phyloP scores from a whole-genome alignment of 2,797 vertebrate species.

The Erethizon dorsatum region DNA sequence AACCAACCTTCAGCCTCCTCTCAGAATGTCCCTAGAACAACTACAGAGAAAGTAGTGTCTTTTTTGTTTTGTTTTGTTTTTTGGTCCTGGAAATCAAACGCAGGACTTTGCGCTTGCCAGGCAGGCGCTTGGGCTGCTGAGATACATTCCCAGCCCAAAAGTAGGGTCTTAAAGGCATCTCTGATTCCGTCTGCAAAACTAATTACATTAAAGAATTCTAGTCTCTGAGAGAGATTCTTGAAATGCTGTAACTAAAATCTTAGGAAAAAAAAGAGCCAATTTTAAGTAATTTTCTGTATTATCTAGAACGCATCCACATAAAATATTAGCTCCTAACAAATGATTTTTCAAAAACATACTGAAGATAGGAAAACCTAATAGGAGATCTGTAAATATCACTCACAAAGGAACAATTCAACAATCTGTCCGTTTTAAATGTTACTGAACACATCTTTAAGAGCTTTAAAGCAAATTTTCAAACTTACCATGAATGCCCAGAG shows the following conservation, averaged over 20 bases:
- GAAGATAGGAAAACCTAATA: background rate
- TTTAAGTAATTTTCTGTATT: conserved; percentile 31
- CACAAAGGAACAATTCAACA: conserved; percentile 39
- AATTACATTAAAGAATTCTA: conserved; percentile 1
- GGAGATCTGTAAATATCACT: conserved; percentile 35
- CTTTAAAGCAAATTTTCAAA: conserved; percentile 52
- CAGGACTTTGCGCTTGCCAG: no score
- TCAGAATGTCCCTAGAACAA: background rate
- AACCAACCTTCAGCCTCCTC: background rate
- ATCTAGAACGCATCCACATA: background rate
- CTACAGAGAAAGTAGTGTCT: background rate
- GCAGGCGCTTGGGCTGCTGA: no score
- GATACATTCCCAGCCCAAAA: background rate
- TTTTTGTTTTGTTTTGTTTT: no score
- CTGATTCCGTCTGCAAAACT: conserved; percentile 36
- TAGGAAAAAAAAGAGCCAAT: conserved; percentile 6
- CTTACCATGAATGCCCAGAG: background rate
- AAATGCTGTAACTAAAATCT: conserved; percentile 19
- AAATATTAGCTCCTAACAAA: conserved; percentile 23
- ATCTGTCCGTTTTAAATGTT: conserved; percentile 33
- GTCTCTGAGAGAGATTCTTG: background rate
- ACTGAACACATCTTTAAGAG: conserved; percentile 31
- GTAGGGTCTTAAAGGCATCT: background rate
- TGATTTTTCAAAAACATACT: conserved; percentile 39
- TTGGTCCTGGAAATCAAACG: no score